phyloP scores from a whole-genome alignment of 2,888 invertebrate species.

The Drosophila nigricruria region DNA sequence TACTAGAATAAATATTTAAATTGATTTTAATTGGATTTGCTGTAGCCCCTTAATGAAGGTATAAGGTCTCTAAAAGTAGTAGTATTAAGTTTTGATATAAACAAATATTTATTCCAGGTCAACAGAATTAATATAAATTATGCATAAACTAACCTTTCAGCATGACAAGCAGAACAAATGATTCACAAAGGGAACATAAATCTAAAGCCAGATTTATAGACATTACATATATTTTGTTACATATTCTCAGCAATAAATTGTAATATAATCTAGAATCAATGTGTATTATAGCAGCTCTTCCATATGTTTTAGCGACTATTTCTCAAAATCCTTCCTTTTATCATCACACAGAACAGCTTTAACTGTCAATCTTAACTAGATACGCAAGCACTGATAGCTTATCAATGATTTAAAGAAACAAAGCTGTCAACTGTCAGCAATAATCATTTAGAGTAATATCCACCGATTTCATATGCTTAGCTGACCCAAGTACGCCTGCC shows the following conservation, averaged over 20 bases:
- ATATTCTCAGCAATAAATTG: neutral
- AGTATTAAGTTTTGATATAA: too few species aligned
- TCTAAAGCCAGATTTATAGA: neutral
- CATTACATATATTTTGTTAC: neutral
- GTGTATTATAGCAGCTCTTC: neutral
- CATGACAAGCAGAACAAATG: neutral
- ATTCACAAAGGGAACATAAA: neutral
- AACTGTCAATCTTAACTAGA: neutral
- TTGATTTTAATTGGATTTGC: too few species aligned
- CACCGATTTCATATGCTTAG: conserved; percentile 21
- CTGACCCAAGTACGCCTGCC: conserved; percentile 4
- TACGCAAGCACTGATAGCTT: conserved; percentile 8
- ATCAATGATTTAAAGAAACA: conserved; percentile 19
- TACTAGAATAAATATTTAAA: neutral
- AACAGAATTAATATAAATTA: too few species aligned
- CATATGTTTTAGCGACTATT: neutral
- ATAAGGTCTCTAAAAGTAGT: too few species aligned
- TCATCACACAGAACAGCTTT: neutral
- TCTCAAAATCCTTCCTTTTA: neutral
- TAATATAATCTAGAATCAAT: neutral
- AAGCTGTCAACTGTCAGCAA: conserved; percentile 29
- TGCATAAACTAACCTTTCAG: too few species aligned
- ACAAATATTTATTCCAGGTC: too few species aligned
- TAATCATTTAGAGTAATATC: conserved; percentile 35
- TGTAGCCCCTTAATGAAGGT: too few species aligned